Evolutionary conservation across 2,797 vertebrate genomes (phyloP).

Genomic region (Lagodon rhomboides): DNA sequence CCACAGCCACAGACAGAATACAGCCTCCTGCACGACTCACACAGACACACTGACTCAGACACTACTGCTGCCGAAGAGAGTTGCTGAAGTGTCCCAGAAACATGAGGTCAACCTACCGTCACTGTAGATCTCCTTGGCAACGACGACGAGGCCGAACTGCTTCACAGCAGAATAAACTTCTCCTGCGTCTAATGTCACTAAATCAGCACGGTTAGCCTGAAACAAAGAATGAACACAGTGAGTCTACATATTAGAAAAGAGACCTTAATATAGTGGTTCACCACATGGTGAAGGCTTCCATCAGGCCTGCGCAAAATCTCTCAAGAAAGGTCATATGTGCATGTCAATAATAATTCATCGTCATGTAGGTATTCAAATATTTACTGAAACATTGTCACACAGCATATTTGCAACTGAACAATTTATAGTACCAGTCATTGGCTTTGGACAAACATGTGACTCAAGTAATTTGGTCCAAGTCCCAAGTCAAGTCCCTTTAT

Average conservation of each 20-base stretch:
- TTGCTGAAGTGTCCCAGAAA: conserved; percentile 1
- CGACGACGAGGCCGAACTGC: conserved; percentile 87
- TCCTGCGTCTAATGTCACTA: conserved; percentile 91
- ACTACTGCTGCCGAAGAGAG: neutral
- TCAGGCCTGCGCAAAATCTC: neutral
- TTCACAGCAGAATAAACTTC: conserved; percentile 93
- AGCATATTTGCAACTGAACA: neutral
- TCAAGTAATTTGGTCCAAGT: no score
- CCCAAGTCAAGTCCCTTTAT: no score
- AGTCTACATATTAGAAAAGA: neutral
- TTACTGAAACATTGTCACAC: neutral
- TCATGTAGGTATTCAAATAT: neutral
- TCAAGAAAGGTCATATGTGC: neutral
- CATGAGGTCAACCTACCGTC: conserved; percentile 83
- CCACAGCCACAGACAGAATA: conserved; percentile 90
- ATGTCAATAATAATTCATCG: neutral
- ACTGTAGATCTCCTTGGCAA: conserved; percentile 91
- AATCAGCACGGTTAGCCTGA: conserved; percentile 92
- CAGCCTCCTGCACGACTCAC: conserved; percentile 86
- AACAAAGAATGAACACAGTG: conserved; percentile 10
- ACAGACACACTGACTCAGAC: conserved; percentile 2
- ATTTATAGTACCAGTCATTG: no score
- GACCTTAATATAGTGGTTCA: neutral
- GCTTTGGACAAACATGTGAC: no score
- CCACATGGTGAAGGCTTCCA: neutral